A percentile compares a stretch with the other conserved stretches of the same genome.
Evolutionary conservation across 2,113 vertebrate genomes (phyloP).

Genomic region (Clarias batrachus): DNA sequence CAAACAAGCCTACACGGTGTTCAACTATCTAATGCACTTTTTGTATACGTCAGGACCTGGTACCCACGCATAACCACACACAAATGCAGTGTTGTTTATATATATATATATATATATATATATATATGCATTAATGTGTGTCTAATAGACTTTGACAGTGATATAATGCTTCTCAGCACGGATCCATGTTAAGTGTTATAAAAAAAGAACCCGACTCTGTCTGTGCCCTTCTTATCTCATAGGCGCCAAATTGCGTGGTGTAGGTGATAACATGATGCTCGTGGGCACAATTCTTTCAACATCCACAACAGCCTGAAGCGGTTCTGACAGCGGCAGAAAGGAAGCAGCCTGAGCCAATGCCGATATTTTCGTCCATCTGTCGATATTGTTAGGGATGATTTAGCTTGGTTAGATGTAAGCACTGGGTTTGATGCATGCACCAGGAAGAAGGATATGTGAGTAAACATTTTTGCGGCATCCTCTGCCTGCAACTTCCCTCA

Average conservation of each 20-base stretch:
- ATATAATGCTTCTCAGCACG: conserved; percentile 10
- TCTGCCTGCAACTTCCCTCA: background rate
- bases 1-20: background rate
- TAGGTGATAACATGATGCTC: conserved; percentile 25
- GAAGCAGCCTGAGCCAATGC: background rate
- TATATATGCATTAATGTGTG: background rate
- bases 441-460: background rate
- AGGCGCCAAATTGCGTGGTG: conserved; percentile 25
- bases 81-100: background rate
- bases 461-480: background rate
- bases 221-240: background rate
- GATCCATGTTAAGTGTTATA: background rate
- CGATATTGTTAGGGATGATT: conserved; percentile 2
- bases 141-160: background rate
- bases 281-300: conserved; percentile 10
- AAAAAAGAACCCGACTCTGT: conserved; percentile 5
- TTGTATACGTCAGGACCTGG: background rate
- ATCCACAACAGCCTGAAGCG: conserved; percentile 6
- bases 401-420: conserved; percentile 7
- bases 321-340: background rate
- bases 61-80: background rate
- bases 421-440: background rate
- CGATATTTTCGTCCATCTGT: background rate
- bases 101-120: background rate
- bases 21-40: background rate